These are phyloP conservation scores for Neocloeon triangulifer DNA, from an alignment of 1,140 invertebrate species.

Conservation along the genomic window DNA sequence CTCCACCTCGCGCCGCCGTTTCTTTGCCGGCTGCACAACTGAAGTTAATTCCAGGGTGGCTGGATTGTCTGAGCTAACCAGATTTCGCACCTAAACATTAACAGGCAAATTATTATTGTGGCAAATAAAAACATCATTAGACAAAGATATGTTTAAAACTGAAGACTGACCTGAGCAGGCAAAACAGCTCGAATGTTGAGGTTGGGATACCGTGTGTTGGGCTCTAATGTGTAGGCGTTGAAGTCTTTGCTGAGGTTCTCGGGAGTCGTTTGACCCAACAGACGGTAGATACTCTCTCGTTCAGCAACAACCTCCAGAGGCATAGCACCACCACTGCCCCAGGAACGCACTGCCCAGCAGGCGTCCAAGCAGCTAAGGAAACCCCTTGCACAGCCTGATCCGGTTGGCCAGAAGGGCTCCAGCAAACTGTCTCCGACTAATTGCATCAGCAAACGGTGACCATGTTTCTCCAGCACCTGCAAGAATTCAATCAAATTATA, in stretches of 20 bases:
- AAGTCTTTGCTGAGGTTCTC: slow-evolving; percentile 85
- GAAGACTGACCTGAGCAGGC: slow-evolving; percentile 31
- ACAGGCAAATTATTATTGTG: too few species aligned
- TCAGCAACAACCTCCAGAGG: slow-evolving; percentile 75
- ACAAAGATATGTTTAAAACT: slow-evolving; percentile 15
- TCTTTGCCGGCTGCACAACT: slow-evolving; percentile 14
- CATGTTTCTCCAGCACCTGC: slow-evolving; percentile 51
- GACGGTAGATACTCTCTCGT: slow-evolving; percentile 78
- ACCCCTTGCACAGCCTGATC: slow-evolving; percentile 89
- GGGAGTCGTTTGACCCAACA: slow-evolving; percentile 82
- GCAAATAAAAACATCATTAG: background rate
- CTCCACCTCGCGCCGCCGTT: too few species aligned
- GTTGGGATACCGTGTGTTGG: slow-evolving; percentile 52
- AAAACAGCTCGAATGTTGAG: slow-evolving; percentile 33
- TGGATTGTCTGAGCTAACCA: slow-evolving; percentile 36
- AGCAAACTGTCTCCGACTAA: slow-evolving; percentile 90
- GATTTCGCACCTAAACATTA: slow-evolving; percentile 28
- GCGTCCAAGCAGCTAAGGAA: slow-evolving; percentile 91
- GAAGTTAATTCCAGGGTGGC: slow-evolving; percentile 25
- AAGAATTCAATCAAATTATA: too few species aligned
- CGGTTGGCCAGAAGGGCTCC: slow-evolving; percentile 97
- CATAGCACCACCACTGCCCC: slow-evolving; percentile 41
- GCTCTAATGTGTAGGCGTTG: slow-evolving; percentile 71
- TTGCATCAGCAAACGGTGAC: slow-evolving; percentile 58
- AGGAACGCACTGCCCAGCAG: slow-evolving; percentile 80